Conservation (phyloP, 2,888 invertebrate species). For the Meandrusa payeni region DNA sequence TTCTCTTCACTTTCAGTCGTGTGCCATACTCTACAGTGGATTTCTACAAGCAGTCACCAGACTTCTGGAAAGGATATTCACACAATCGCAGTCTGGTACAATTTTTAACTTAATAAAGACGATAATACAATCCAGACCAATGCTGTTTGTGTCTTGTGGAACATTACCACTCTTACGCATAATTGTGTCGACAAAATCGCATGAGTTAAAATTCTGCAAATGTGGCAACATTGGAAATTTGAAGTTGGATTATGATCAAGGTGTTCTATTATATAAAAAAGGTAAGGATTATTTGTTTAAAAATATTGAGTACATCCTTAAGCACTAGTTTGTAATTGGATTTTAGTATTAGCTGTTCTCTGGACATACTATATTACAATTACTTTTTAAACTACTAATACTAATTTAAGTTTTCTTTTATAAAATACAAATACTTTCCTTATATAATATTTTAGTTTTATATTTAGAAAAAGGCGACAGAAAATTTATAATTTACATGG, state of each 20-base stretch:
- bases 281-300: conserved; percentile 41
- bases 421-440: too few relatives aligned
- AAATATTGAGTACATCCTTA: too few relatives aligned
- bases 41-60: conserved; percentile 29
- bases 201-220: conserved; percentile 45
- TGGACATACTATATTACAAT: too few relatives aligned
- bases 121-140: conserved; percentile 48
- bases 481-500: too few relatives aligned
- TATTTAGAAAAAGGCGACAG: too few relatives aligned
- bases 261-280: conserved; percentile 62
- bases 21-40: conserved; percentile 44
- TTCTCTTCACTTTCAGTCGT: conserved; percentile 52
- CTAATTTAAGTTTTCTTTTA: too few relatives aligned
- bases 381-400: too few relatives aligned
- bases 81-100: conserved; percentile 24
- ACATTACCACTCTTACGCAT: conserved; percentile 38
- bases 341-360: too few relatives aligned
- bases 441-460: too few relatives aligned
- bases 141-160: conserved; percentile 44
- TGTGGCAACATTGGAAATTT: conserved; percentile 46
- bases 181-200: conserved; percentile 32
- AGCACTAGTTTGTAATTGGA: too few relatives aligned
- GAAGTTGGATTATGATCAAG: conserved; percentile 65
- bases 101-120: conserved; percentile 41
- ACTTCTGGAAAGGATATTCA: conserved; percentile 24